Base-by-base conservation (phyloP, 2,797 vertebrate species). In the Onychomys leucogaster region DNA sequence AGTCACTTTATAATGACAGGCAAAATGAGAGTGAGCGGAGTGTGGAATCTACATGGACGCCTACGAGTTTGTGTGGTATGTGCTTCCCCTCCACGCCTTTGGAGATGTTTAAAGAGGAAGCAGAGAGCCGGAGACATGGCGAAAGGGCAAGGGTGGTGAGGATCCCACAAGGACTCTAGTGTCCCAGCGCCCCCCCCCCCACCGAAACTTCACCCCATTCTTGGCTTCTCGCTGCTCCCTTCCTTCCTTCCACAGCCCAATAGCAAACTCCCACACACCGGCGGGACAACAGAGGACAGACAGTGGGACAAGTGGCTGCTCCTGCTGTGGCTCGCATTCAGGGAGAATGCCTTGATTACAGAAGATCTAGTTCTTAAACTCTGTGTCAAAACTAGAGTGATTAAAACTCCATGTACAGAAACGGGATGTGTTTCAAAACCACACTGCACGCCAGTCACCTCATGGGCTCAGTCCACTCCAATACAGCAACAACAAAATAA, bases 241-340 rank as follows among this genome's bases (percentile, higher is more conserved):
- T 14, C 49, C 49, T 52, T 14, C 96, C 90, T 94, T 95, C 89
- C 91, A 94, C 86, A 93, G 87, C n/a, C 95, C 52, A 80, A 93
- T 90, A 82, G 97, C 71, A 82, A 98, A 97, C 97, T 96, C 97
- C 97, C 95, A 98, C 97, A 95, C 94, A 97, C 93, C 69, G 82
- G 82, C 61, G 97, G 95, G 95, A 94, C 94, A 94, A 55, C 94
- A 86, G 89, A 95, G 67, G 0, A 8, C 78, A 96, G 86, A 95
- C 75, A 94, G 91, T 37, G 95, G 96, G 46, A 63, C 55, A n/a
- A 92, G 95, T 94, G 97, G 95, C 97, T 98, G 97, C 95, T 94
- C 89, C 91, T 29, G 86, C 94, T 93, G 94, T 96, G 97, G 96
- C 96, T 97, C 96, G 90, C 97, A 96, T 97, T 93, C 96, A 73